Evolutionary conservation across 2,888 invertebrate species (phyloP).

Genomic region (Papilio gigon): DNA sequence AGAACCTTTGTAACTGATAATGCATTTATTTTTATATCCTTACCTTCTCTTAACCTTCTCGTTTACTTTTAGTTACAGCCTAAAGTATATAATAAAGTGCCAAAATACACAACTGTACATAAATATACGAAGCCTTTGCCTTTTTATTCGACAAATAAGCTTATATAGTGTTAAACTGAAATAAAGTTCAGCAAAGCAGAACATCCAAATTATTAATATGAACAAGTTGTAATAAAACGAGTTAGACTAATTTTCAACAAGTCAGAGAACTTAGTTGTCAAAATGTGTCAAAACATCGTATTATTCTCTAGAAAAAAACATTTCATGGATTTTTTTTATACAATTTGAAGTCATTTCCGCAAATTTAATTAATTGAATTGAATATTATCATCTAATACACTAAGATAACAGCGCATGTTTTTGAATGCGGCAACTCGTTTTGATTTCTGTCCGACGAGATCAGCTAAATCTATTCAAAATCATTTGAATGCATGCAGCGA

Average conservation of each 20-base stretch:
- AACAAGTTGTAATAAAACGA: too few relatives aligned
- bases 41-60: constrained; percentile 6
- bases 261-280: too few relatives aligned
- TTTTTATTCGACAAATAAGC: not conserved
- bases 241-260: too few relatives aligned
- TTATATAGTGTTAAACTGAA: too few relatives aligned
- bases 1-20: not conserved
- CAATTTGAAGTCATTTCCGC: not conserved
- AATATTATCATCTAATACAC: not conserved
- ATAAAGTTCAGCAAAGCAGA: too few relatives aligned
- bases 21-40: not conserved
- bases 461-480: not conserved
- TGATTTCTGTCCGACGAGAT: not conserved
- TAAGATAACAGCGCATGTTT: not conserved
- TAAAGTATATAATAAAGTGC: not conserved
- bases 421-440: not conserved
- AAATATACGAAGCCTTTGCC: not conserved
- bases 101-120: too few relatives aligned
- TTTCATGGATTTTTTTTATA: not conserved
- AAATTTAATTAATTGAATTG: not conserved
- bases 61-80: not conserved
- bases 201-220: too few relatives aligned
- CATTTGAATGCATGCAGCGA: not conserved
- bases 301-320: not conserved
- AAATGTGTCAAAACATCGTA: too few relatives aligned